Evolutionary conservation across 2,113 vertebrate genomes (phyloP).

Genomic region (Cyprinodon variegatus): DNA sequence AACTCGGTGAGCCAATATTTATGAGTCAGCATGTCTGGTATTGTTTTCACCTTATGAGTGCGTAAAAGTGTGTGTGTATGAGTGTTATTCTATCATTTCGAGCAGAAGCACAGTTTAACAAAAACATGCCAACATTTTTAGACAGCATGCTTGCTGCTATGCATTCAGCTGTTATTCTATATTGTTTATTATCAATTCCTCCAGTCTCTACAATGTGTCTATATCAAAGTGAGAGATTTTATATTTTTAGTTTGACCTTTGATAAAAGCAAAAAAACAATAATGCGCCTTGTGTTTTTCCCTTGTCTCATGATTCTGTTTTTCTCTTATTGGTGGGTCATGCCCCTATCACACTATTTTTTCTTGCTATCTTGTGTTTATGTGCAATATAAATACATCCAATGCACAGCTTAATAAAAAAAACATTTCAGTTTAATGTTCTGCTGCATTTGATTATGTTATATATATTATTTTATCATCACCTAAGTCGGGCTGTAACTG

Average conservation of each 20-base stretch:
- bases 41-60: conserved; percentile 2
- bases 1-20: conserved; percentile 1
- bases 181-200: background rate
- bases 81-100: background rate
- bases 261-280: background rate
- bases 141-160: background rate
- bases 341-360: background rate
- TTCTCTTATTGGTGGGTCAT: background rate
- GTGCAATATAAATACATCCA: background rate
- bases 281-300: background rate
- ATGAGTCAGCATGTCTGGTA: background rate
- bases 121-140: background rate
- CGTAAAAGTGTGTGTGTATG: background rate
- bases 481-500: background rate
- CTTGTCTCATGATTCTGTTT: background rate
- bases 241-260: background rate
- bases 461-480: background rate
- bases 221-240: background rate
- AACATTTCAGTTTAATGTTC: background rate
- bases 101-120: background rate
- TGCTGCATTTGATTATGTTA: background rate
- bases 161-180: background rate
- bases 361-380: background rate
- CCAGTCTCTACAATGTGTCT: background rate
- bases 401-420: background rate